A percentile compares a stretch with the other conserved stretches of the same genome.
These are phyloP conservation scores for Odontomachus brunneus DNA, from an alignment of 1,140 invertebrate genomes.

Conservation along the genomic window DNA sequence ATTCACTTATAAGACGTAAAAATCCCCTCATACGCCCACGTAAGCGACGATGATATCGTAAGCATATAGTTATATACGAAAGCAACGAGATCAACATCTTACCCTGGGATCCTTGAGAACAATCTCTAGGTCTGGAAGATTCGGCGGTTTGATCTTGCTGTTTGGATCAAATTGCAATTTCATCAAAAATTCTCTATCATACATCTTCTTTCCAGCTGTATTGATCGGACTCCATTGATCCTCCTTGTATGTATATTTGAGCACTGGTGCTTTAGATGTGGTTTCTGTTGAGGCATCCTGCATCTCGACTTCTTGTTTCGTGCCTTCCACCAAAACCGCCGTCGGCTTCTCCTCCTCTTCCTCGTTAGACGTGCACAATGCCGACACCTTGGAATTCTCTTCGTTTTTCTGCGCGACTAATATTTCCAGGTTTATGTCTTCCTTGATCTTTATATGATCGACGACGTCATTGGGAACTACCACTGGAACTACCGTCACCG, in stretches of 20 bases:
- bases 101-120: slow-evolving; percentile 86
- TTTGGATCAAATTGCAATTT: slow-evolving; percentile 90
- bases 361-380: slow-evolving; percentile 62
- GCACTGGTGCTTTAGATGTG: slow-evolving; percentile 36
- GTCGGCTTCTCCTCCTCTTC: slow-evolving; percentile 29
- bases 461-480: slow-evolving; percentile 78
- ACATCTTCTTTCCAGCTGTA: slow-evolving; percentile 92
- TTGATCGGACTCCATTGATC: slow-evolving; percentile 96
- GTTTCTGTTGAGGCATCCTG: slow-evolving; percentile 36
- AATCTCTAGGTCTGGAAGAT: slow-evolving; percentile 88
- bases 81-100: slow-evolving; percentile 12
- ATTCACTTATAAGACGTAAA: too few species aligned
- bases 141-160: slow-evolving; percentile 91
- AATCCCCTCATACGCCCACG: too few species aligned
- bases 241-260: slow-evolving; percentile 85
- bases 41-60: neutral
- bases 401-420: slow-evolving; percentile 85
- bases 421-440: slow-evolving; percentile 76
- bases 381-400: slow-evolving; percentile 84
- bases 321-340: slow-evolving; percentile 52
- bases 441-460: slow-evolving; percentile 75
- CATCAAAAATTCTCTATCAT: slow-evolving; percentile 92
- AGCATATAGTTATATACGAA: neutral
- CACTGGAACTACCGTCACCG: slow-evolving; percentile 61
- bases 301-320: slow-evolving; percentile 70